Conservation (phyloP, 1,140 invertebrate genomes). For the Eriocheir sinensis region DNA sequence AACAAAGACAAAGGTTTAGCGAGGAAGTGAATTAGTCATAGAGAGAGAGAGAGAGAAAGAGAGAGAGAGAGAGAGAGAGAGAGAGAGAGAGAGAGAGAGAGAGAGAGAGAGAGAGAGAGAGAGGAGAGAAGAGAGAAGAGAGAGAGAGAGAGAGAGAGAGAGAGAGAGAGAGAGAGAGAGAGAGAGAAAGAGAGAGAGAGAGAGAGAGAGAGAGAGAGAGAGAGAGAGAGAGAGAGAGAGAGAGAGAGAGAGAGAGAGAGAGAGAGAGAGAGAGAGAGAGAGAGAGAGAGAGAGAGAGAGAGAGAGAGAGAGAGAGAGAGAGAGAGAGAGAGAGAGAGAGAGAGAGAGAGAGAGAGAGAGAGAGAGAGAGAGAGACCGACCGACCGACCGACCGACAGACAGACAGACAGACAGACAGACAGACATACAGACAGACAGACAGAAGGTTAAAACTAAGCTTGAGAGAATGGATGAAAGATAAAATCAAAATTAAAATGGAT, state of each 20-base stretch:
- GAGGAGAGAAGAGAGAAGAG: no score
- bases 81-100: no score
- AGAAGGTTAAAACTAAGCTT: no score
- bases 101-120: no score
- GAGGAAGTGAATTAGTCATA: no score
- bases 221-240: not conserved
- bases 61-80: no score
- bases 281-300: constrained; percentile 19
- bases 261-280: not conserved
- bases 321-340: constrained; percentile 16
- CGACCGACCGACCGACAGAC: not conserved
- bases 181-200: not conserved
- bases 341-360: constrained; percentile 37
- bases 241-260: not conserved
- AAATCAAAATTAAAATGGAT: no score
- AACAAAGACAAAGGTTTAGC: no score
- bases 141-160: constrained; percentile 38
- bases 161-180: constrained; percentile 40
- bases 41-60: no score
- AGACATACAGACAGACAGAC: no score
- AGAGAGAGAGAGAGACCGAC: not conserved
- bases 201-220: not conserved
- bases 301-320: not conserved
- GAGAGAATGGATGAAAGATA: no score
- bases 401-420: no score